Base-by-base conservation (phyloP, 1,140 invertebrate species). In the Zaprionus capensis region DNA sequence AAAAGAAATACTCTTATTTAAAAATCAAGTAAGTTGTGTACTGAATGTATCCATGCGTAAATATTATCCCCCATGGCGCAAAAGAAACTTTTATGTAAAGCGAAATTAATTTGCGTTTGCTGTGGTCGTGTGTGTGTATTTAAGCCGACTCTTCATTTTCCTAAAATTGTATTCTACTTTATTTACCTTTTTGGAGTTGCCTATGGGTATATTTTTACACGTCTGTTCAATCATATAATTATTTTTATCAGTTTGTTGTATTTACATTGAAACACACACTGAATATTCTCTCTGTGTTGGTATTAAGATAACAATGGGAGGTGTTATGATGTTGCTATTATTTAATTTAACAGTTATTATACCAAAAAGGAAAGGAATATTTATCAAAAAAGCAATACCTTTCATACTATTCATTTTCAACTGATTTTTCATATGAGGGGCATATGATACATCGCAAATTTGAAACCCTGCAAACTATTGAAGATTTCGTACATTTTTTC, bases 21-120 rank as follows among this genome's bases (percentile, higher is more conserved):
- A 7, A 65, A 65, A 71, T 53, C 46, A 24, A 28, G 46, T 46
- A 24, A 26, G 63, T 24, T 28, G 34, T 31, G 28, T 17, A n/a
- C 9, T 15, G 1, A 14, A 14, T 58, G 46, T 41, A 7, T 14
- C 15, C 20, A 28, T 41, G 12, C 17, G 11, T 38, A 22, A 41
- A 28, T 63, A 63, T 63, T 31, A 55, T 63, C 24, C 36, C 49
- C 26, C 20, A 4, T 24, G 11, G 28, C 22, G 24, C 15, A 9
- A 17, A 17, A 20, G 41, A 9, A 34, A 36, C 7, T 14, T 51
- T 51, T 51, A n/a, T 51, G 17, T 44, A 34, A n/a, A 51, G 12
- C 14, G 46, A 46, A 46, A 46, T 62, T 62, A 46, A 17, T 41
- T 28, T 62, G 26, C 6, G 24, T 44, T 44, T 44, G 2, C 46